These are phyloP conservation scores for Bufo bufo DNA, from an alignment of 2,113 vertebrate species.

Conservation along the genomic window DNA sequence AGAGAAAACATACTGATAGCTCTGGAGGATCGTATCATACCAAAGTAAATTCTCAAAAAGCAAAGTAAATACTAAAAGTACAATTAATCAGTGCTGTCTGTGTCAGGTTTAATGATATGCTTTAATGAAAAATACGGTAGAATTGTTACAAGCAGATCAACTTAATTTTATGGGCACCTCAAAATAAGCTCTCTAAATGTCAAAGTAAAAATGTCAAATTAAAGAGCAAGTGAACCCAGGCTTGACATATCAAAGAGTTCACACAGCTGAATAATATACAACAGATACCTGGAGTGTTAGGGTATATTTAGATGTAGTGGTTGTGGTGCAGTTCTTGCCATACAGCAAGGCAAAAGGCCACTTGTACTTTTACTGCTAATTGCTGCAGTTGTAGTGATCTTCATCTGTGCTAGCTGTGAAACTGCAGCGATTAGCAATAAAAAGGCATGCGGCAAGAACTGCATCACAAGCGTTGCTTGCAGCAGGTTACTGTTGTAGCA, in stretches of 20 bases:
- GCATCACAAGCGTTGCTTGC: too few relatives aligned
- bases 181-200: constrained; percentile 2
- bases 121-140: neutral
- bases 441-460: too few relatives aligned
- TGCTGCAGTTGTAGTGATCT: too few relatives aligned
- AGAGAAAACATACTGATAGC: neutral
- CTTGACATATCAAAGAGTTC: neutral
- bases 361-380: too few relatives aligned
- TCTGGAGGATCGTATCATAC: neutral
- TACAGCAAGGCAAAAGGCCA: too few relatives aligned
- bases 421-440: too few relatives aligned
- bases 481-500: neutral
- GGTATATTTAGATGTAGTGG: neutral
- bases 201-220: constrained; percentile 19
- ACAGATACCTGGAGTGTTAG: neutral
- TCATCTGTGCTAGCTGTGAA: too few relatives aligned
- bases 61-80: neutral
- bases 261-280: constrained; percentile 3
- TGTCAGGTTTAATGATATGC: neutral
- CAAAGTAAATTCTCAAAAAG: neutral
- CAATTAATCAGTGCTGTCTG: neutral
- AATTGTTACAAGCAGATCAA: neutral
- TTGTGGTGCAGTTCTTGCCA: too few relatives aligned
- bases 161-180: neutral
- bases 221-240: neutral